phyloP scores from a whole-genome alignment of 2,113 vertebrate genomes.

The Petaurus breviceps region DNA sequence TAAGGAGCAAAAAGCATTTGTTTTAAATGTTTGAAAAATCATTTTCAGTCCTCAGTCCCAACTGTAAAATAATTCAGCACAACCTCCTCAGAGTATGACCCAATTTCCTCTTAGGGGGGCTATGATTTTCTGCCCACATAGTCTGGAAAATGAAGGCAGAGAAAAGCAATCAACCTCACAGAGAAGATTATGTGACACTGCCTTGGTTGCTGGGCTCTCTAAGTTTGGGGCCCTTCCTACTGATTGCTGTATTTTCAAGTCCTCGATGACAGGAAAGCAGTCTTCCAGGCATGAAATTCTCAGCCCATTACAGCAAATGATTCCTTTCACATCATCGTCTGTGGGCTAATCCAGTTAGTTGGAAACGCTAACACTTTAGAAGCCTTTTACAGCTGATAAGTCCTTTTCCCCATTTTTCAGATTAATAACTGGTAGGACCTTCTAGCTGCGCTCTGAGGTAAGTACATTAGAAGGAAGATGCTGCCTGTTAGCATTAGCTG shows the following conservation, averaged over 20 bases:
- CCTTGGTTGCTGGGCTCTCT: constrained; percentile 17
- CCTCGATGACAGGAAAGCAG: constrained; percentile 7
- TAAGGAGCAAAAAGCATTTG: not conserved
- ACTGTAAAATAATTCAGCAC: not conserved
- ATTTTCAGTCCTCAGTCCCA: not conserved
- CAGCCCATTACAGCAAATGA: constrained; percentile 42
- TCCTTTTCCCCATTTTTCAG: constrained; percentile 30
- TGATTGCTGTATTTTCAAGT: constrained; percentile 46
- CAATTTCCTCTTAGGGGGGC: not conserved
- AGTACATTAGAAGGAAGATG: not conserved
- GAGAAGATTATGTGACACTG: constrained; percentile 21
- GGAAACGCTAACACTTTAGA: constrained; percentile 38
- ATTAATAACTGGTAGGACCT: constrained; percentile 9
- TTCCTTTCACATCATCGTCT: constrained; percentile 56
- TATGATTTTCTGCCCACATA: not conserved
- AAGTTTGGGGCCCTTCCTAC: constrained; percentile 53
- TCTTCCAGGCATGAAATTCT: constrained; percentile 63
- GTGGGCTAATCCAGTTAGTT: constrained; percentile 58
- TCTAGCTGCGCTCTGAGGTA: not conserved
- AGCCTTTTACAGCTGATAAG: constrained; percentile 39
- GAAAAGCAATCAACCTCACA: constrained; percentile 4
- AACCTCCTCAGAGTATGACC: not conserved
- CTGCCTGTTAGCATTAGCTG: not conserved
- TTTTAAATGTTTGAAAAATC: not conserved
- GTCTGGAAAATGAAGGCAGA: not conserved